These are phyloP conservation scores for fruit fly (Drosophila melanogaster) DNA, from an alignment of 1,140 invertebrate genomes.

Conservation along the genomic window Release_6_plus_ISO1_MT NC_004354.4:5637501-5638000, in stretches of 20 bases:
- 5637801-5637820: constrained; percentile 38
- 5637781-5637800: constrained; percentile 5
- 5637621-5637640: constrained; percentile 63
- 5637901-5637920: constrained; percentile 1
- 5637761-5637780: neutral
- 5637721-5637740: constrained; percentile 1
- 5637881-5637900: constrained; percentile 28
- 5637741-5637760: constrained; percentile 11
- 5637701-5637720: neutral
- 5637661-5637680: constrained; percentile 11
- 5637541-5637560: constrained; percentile 73
- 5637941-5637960: neutral
- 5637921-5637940: neutral
- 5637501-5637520: constrained; percentile 7
- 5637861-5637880: constrained; percentile 21
- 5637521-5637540: constrained; percentile 73
- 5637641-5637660: constrained; percentile 73
- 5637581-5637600: constrained; percentile 77
- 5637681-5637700: constrained; percentile 2
- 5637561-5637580: constrained; percentile 82
- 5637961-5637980: constrained; percentile 19
- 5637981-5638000: constrained; percentile 24
- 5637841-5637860: constrained; percentile 76
- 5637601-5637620: constrained; percentile 42
- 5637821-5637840: constrained; percentile 50